phyloP scores from a whole-genome alignment of 2,888 invertebrate genomes.

The Lysandra coridon region DNA sequence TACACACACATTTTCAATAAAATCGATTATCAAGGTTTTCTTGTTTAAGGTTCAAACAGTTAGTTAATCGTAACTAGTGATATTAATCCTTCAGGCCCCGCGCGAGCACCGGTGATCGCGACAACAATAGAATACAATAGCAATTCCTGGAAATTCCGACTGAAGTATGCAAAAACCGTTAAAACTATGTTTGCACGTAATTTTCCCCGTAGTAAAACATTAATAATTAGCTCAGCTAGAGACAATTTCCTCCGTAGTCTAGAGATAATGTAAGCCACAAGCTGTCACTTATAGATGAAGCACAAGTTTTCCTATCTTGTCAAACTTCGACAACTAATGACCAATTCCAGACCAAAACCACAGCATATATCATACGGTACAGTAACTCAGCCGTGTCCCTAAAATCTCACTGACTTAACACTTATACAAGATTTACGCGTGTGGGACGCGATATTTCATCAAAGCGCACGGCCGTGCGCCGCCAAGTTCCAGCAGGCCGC shows the following conservation, averaged over 20 bases:
- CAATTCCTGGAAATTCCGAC: no score
- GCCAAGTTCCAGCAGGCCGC: no score
- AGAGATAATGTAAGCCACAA: neutral
- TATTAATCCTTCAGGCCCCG: no score
- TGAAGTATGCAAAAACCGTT: no score
- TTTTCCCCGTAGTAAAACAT: no score
- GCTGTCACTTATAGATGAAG: neutral
- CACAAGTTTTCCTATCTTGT: conserved; percentile 6
- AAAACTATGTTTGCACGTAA: no score
- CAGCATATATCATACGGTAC: neutral
- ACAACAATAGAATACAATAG: no score
- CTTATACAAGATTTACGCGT: neutral
- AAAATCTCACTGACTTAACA: neutral
- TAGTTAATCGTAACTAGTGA: neutral
- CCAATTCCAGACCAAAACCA: neutral
- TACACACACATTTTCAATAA: neutral
- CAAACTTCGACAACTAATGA: conserved; percentile 6
- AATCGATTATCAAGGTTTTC: neutral
- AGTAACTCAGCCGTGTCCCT: neutral
- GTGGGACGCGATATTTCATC: neutral
- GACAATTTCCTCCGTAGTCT: neutral
- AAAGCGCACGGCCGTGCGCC: no score
- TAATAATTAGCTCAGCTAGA: neutral
- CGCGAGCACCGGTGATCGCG: no score
- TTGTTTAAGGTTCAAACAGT: neutral